Evolutionary conservation across 2,113 vertebrate species (phyloP), one percentile per base, ranked within the genome.

Genomic region (Neogobius melanostomus): DNA sequence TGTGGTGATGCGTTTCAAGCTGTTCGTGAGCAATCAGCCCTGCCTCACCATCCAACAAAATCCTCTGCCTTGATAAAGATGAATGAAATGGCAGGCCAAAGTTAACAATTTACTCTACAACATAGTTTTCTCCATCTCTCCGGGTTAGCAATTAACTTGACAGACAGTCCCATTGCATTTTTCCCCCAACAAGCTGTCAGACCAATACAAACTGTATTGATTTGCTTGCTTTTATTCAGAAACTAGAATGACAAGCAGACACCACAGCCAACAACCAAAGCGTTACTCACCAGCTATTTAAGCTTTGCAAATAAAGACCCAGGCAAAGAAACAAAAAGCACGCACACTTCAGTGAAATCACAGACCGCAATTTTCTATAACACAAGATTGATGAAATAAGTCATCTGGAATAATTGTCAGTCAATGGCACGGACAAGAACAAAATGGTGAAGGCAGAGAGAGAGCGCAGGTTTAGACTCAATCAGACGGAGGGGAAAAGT

Each of bases 11-110:
- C 78, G 54, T 82, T 85, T 79, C 75, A 74, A 70, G 45, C 64
- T 72, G 67, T 81, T 64, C 44, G 62, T 63, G 74, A 72, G 82
- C 79, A 84, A 71, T 69, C 86, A 87, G 79, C 77, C 82, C 63
- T 80, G 76, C 67, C 50, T 66, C 64, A 75, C 75, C 84, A 77
- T 85, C 75, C 65, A 82, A 82, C 85, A 77, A 83, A 85, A 89
- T 78, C 84, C 89, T 89, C 78, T 86, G 68, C 72, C 75, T 83
- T 77, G 76, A 85, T 71, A 74, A 62, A 75, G 80, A 83, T 74
- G 69, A 80, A 84, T 84, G 66, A 65, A 76, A 80, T 64, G 60
- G 75, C 59, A 54, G 71, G 51, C 42, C 69, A 79, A 73, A 82
- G 72, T 68, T 72, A 75, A 85, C 51, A 74, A 68, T 81, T 81